phyloP scores from a whole-genome alignment of 2,797 vertebrate genomes.

The Sebastes matsubarae region DNA sequence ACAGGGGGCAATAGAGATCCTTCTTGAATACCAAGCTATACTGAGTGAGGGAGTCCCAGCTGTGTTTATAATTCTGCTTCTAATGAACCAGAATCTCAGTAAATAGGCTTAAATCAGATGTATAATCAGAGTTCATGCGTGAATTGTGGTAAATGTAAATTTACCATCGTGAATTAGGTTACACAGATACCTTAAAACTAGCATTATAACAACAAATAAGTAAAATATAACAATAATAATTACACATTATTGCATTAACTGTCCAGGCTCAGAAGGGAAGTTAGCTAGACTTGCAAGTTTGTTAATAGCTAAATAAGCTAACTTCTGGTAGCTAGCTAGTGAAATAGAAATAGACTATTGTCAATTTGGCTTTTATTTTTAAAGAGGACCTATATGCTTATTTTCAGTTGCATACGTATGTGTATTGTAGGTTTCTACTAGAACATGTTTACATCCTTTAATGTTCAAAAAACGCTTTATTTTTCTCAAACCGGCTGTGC shows the following conservation, averaged over 20 bases:
- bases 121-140: accelerated
- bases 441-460: no score
- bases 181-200: neutral
- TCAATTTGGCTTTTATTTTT: no score
- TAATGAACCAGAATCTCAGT: neutral
- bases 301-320: neutral
- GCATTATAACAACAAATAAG: neutral
- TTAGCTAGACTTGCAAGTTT: neutral
- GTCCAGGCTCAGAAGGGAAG: neutral
- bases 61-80: neutral
- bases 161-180: neutral
- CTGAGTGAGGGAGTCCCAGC: neutral
- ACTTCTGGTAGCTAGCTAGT: neutral
- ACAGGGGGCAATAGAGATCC: slow-evolving; percentile 68
- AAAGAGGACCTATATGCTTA: no score
- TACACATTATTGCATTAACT: neutral
- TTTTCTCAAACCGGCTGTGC: no score
- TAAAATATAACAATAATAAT: neutral
- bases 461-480: no score
- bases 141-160: neutral
- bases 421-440: no score
- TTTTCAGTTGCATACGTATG: no score
- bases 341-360: neutral
- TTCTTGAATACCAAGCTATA: slow-evolving; percentile 3
- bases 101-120: neutral